These are phyloP conservation scores for Stegodyphus dumicola DNA, from an alignment of 1,140 invertebrate species.

Conservation along the genomic window DNA sequence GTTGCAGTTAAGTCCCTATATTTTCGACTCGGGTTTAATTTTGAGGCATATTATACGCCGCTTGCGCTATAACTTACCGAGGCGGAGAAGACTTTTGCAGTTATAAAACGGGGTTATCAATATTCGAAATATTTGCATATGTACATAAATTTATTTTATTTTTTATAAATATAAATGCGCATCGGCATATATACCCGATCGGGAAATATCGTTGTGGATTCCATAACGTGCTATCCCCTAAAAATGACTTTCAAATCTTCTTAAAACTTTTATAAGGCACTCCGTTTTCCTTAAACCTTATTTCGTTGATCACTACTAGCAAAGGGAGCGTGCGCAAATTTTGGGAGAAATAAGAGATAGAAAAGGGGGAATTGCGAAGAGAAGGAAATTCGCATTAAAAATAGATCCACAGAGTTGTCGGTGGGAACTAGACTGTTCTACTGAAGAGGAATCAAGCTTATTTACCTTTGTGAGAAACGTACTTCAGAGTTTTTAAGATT, in stretches of 20 bases:
- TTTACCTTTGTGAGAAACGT: too few species aligned
- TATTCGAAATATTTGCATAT: not conserved
- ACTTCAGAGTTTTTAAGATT: too few species aligned
- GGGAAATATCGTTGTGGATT: not conserved
- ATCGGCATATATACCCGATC: not conserved
- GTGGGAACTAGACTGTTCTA: too few species aligned
- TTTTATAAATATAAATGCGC: not conserved
- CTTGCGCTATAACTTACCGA: not conserved
- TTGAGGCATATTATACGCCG: not conserved
- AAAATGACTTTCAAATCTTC: conserved; percentile 1
- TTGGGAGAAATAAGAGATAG: too few species aligned
- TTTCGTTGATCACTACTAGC: not conserved
- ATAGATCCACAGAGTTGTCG: too few species aligned
- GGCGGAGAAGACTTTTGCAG: not conserved
- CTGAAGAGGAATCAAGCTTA: too few species aligned
- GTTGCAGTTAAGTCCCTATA: not conserved
- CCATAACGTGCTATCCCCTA: not conserved
- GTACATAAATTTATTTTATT: not conserved
- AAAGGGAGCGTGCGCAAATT: not conserved
- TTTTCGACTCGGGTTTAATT: not conserved
- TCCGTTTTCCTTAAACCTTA: not conserved
- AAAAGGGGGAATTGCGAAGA: too few species aligned
- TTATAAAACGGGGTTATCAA: conserved; percentile 1
- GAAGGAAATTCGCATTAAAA: too few species aligned
- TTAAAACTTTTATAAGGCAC: conserved; percentile 3